Evolutionary conservation across 2,797 vertebrate genomes (phyloP).

Genomic region (Merluccius polli): DNA sequence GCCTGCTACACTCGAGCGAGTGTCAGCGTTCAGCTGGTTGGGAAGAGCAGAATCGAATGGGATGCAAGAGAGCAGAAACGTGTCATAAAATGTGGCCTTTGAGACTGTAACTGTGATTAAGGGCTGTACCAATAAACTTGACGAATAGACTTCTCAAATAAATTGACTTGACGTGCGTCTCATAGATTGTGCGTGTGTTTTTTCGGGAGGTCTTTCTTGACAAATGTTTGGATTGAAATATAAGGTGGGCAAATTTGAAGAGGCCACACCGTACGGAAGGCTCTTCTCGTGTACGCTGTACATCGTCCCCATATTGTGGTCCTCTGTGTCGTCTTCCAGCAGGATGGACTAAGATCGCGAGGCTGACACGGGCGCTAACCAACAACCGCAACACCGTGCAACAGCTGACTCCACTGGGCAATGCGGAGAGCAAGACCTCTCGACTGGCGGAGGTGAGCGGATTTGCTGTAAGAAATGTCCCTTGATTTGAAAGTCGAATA

Average conservation of each 20-base stretch:
- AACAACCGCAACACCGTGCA: constrained; percentile 91
- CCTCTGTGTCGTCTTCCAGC: constrained; percentile 19
- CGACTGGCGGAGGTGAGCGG: constrained; percentile 89
- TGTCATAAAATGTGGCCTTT: not conserved
- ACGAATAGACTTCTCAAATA: too few species aligned
- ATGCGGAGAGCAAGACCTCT: constrained; percentile 92
- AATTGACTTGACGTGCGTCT: not conserved
- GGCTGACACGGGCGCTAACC: constrained; percentile 90
- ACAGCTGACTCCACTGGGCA: constrained; percentile 90
- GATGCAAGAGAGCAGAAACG: not conserved
- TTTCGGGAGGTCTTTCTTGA: too few species aligned
- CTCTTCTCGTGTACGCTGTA: not conserved
- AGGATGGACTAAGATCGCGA: constrained; percentile 98
- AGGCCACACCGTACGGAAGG: not conserved
- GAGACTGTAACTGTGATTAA: not conserved
- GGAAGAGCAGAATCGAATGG: not conserved
- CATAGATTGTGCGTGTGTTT: not conserved
- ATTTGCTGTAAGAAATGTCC: not conserved
- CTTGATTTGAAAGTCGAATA: not conserved
- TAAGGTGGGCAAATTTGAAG: not conserved
- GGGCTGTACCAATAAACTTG: not conserved
- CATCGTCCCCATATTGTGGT: not conserved
- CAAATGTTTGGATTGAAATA: not conserved
- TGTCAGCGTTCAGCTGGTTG: not conserved
- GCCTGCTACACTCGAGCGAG: not conserved